Evolutionary conservation across 2,113 vertebrate genomes (phyloP), one percentile per base, ranked within the genome.

Genomic region (Dendrocopos noguchii): DNA sequence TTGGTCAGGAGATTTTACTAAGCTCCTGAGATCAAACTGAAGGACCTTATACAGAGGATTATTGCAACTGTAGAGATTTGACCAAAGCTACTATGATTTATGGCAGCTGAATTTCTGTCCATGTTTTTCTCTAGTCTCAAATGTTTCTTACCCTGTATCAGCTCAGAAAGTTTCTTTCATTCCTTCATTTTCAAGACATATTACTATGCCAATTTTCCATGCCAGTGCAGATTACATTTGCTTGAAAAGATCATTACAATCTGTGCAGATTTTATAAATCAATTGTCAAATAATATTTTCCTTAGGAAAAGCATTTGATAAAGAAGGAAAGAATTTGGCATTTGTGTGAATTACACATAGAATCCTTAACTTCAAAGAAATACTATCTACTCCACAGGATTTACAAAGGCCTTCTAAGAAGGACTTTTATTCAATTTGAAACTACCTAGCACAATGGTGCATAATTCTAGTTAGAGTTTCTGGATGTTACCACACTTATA

Each of bases 1-100:
- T 91, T 94, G 91, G 65, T 67, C 50, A 80, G 47, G 52, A 94
- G 95, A 93, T 87, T 96, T 94, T 80, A n/a, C 42, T 94, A 85
- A 95, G 65, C 81, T 77, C 65, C 25, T 78, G 61, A 90, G 72
- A 89, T 83, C 72, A 95, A 82, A 92, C 79, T 77, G 56, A 74
- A 84, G 72, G 57, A 83, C 68, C 61, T 89, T 80, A 53, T 78
- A 27, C 17, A 60, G 68, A 77, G 55, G 56, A 94, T 90, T 94
- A 85, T 61, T 92, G 47, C 68, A 87, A 24, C 15, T 78, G 27
- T 64, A 85, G 76, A 78, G 76, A 47, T 78, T 65, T 82, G 29
- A 64, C 56, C 80, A 29, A 53, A 94, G 82, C 61, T 88, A 83
- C 53, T 24, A 28, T 53, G 81, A 89, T 92, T 91, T 80, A 83